Evolutionary conservation across 2,888 invertebrate species (phyloP), one percentile per base, ranked within the genome.

Genomic region (Dinocampus coccinellae): DNA sequence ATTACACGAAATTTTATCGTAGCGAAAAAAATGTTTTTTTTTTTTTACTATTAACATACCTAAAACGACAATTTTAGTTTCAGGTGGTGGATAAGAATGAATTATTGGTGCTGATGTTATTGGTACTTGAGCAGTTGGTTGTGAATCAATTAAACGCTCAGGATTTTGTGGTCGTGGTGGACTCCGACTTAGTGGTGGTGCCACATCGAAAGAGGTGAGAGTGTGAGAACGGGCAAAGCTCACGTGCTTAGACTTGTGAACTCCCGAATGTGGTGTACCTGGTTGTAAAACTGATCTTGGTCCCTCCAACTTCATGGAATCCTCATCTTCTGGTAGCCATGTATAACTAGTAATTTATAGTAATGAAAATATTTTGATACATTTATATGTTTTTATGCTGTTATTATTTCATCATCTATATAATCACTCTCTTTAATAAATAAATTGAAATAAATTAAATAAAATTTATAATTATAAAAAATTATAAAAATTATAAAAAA

Each of bases 181-280:
- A 89, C 88, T 88, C 82, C 79, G 89, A 84, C 77, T 89, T 78
- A 82, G 89, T 73, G 89, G 87, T 75, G 89, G 47, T 9, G 7
- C 85, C 64, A 83, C 79, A 80, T 95, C 95, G 82, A 95, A 95
- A 4, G 95, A 95, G 33, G 95, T 94, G 77, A 95, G 88, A 0
- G 96, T 96, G 84, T 96, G 95, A 3, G 96, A 96, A 70, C 96
- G 91, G 60, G 96, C 95, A 84, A 97, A 97, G 81, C 95, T 96
- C 39, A 97, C 97, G 86, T 97, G 97, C 86, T 97, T 97, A 76
- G 94, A 90, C 83, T 91, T 90, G 53, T 75, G 76, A 61, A 73
- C 72, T 53, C 64, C 62, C 58, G 39, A 78, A 90, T 90, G 82
- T 90, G 90, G 85, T 90, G 91, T 85, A 16, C 75, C 79, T 10